Evolutionary conservation across 2,113 vertebrate genomes (phyloP).

Genomic region (Zosterops hypoxanthus): DNA sequence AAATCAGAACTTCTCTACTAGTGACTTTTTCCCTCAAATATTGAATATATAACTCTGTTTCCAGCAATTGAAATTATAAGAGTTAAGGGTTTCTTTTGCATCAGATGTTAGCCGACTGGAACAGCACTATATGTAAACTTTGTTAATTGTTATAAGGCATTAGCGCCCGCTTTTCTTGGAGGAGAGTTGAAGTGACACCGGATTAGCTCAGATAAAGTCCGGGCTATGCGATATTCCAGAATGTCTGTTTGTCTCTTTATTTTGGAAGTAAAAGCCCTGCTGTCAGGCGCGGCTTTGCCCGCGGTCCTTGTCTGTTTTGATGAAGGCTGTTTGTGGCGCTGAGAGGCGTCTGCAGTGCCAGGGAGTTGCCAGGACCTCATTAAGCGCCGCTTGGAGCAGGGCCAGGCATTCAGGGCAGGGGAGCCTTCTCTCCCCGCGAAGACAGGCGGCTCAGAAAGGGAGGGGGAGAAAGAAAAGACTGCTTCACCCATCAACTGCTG

Average conservation of each 20-base stretch:
- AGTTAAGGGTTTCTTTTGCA: neutral
- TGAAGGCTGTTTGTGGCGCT: neutral
- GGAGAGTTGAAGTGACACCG: neutral
- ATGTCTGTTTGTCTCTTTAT: neutral
- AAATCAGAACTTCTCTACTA: neutral
- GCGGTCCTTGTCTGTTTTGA: neutral
- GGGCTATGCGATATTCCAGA: neutral
- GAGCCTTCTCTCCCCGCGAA: neutral
- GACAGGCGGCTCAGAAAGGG: neutral
- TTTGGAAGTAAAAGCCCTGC: neutral
- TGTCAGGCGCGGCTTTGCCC: neutral
- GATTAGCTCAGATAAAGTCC: neutral
- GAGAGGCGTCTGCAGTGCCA: neutral
- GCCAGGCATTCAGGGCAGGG: conserved; percentile 39
- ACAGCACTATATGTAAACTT: neutral
- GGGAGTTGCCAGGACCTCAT: conserved; percentile 47
- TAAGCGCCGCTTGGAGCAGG: conserved; percentile 22
- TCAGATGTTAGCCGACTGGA: neutral
- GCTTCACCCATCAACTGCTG: neutral
- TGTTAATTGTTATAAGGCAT: neutral
- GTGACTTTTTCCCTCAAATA: neutral
- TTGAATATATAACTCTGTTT: neutral
- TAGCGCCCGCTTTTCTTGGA: neutral
- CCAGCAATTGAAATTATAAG: neutral
- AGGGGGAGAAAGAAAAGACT: neutral